Conservation (phyloP, 1,140 invertebrate species). For the Drosophila erecta region DNA sequence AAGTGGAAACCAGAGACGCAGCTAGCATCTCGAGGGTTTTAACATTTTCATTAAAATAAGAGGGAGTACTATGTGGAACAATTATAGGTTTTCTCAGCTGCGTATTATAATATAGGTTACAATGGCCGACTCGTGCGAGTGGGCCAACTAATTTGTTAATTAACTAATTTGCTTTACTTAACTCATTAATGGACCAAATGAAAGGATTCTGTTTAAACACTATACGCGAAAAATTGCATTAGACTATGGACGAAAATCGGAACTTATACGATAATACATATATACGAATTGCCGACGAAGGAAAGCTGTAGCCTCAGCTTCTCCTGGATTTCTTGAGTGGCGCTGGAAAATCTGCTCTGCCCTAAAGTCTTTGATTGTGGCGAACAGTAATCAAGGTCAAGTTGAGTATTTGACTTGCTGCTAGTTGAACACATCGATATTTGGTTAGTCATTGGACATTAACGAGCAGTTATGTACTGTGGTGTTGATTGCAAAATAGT, state of each 20-base stretch:
- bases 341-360: conserved; percentile 6
- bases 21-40: conserved; percentile 3
- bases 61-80: conserved; percentile 28
- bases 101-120: conserved; percentile 22
- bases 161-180: conserved; percentile 79
- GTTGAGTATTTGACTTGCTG: conserved; percentile 19
- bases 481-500: conserved; percentile 29
- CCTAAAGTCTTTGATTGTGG: conserved; percentile 22
- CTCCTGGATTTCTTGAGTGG: conserved; percentile 8
- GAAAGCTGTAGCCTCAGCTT: conserved; percentile 2
- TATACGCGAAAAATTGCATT: conserved; percentile 51
- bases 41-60: conserved; percentile 21
- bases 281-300: conserved; percentile 36
- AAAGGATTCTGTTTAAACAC: conserved; percentile 33
- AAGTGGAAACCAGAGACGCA: conserved; percentile 18
- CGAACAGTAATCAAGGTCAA: conserved; percentile 17
- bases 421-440: conserved; percentile 41
- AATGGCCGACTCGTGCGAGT: conserved; percentile 3
- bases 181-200: conserved; percentile 67
- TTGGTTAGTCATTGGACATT: conserved; percentile 15
- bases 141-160: conserved; percentile 60
- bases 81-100: conserved; percentile 19
- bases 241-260: conserved; percentile 69
- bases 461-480: conserved; percentile 11
- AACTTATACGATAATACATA: conserved; percentile 39